phyloP scores from a whole-genome alignment of 2,113 vertebrate genomes.

The Xiphophorus maculatus region DNA sequence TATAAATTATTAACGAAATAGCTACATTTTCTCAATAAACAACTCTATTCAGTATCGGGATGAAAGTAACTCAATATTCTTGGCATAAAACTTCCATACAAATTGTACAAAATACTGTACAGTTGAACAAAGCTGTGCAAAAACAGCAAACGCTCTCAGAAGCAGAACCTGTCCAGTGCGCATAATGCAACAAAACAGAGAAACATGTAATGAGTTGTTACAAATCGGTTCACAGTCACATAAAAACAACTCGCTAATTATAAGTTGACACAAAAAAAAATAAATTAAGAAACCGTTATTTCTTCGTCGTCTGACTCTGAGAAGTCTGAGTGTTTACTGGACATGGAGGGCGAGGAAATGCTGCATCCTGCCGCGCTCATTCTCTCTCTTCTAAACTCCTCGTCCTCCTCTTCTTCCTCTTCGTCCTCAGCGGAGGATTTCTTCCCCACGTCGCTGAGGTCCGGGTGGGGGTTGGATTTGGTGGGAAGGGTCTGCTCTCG shows the following conservation, averaged over 20 bases:
- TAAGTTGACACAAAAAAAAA: slow-evolving; percentile 63
- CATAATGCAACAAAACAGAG: slow-evolving; percentile 26
- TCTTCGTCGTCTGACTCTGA: slow-evolving; percentile 94
- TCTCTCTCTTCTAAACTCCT: slow-evolving; percentile 49
- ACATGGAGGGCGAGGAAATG: slow-evolving; percentile 84
- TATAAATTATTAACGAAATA: slow-evolving; percentile 81
- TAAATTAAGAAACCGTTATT: slow-evolving; percentile 92
- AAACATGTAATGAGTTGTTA: slow-evolving; percentile 21
- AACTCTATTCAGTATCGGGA: slow-evolving; percentile 71
- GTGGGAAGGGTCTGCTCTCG: slow-evolving; percentile 96
- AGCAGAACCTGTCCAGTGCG: slow-evolving; percentile 48
- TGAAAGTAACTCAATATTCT: slow-evolving; percentile 71
- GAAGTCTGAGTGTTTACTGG: slow-evolving; percentile 93
- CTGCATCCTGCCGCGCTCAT: slow-evolving; percentile 75
- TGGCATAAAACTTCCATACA: slow-evolving; percentile 84
- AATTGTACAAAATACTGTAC: slow-evolving; percentile 84
- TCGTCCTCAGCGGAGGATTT: slow-evolving; percentile 83
- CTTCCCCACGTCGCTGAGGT: slow-evolving; percentile 95
- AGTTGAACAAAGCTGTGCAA: slow-evolving; percentile 80
- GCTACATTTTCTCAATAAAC: slow-evolving; percentile 80
- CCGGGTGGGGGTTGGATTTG: slow-evolving; percentile 97
- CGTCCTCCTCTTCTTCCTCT: slow-evolving; percentile 75
- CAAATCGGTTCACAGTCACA: slow-evolving; percentile 52
- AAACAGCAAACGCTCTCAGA: slow-evolving; percentile 76
- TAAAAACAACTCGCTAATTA: slow-evolving; percentile 46